Base-by-base conservation (phyloP, 2,888 invertebrate species). In the Anaspis maculata region DNA sequence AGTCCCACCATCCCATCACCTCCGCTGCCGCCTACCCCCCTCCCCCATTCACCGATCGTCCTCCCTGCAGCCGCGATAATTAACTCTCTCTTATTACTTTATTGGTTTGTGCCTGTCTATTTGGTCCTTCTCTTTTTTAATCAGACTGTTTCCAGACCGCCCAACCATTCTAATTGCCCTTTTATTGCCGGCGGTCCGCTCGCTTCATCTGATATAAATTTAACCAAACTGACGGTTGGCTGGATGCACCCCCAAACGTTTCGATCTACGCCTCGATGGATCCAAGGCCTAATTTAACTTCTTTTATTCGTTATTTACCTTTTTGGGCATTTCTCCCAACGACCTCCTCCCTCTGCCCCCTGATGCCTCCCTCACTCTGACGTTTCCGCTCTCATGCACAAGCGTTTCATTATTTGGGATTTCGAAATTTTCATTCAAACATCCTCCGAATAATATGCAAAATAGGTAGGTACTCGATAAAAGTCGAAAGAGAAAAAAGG, bases 71-170 rank as follows among this genome's bases (percentile, higher is more conserved):
- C 46, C 42, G 52, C 46, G 53, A 60, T 61, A 62, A 62, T 62
- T 62, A 62, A 62, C 59, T 62, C 57, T 59, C 59, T 59, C 60
- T 59, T 62, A 62, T 62, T 62, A 62, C 62, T 62, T 62, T 64
- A 62, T 62, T 62, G 62, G 62, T 62, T 62, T 62, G 62, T 59
- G 61, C 58, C 57, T 58, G 60, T 60, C 61, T 59, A 56, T 59
- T 59, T 58, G 57, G 59, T 57, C 59, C 59, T 59, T 62, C 61
- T 62, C 62, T 62, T 63, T 63, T 62, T 63, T 62, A 62, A 62
- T 62, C 62, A 62, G 56, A 55, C 60, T 60, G 61, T 61, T 61
- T 57, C 58, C 60, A 61, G 55, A 60, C 59, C 61, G 60, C 56
- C 59, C 62, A 59, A 56, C 60, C 60, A 56, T 59, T 57, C 59